Evolutionary conservation across 1,140 invertebrate species (phyloP), one percentile per base, ranked within the genome.

Genomic region (Mycetomoellerius zeteki): DNA sequence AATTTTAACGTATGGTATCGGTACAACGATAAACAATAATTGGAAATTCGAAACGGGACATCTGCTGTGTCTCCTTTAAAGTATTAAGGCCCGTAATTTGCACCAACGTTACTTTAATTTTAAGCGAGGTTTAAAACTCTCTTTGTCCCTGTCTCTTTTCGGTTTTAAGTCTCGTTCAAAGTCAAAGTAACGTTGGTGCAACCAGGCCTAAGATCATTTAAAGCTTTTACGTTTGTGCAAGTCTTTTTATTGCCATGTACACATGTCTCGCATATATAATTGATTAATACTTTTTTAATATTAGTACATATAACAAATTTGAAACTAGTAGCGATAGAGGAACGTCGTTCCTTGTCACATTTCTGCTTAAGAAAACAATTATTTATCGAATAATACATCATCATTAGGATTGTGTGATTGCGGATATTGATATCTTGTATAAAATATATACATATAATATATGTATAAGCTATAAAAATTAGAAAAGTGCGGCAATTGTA

Each of bases 11-110:
- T 5, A 54, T 14, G 8, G 7, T 30, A 72, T 54, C 3, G 10
- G 1, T 4, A 73, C 10, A 56, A 72, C 3, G 27, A 54, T 54
- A 72, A 72, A 73, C 37, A 50, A 71, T 71, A 27, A 50, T 24
- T 33, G 3, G n/a, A 43, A 37, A 67, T 37, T 65, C 1, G 3
- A 65, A 65, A 33, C 6, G 10, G 5, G n/a, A 43, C 6, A 16
- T 16, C 14, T 27, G 58, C 56, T 24, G 24, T 43, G 10, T 62
- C 5, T 27, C 12, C 10, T 6, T 62, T 62, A 30, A 62, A 30
- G 5, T 16, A 21, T 16, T 62, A 30, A n/a, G n/a, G n/a, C n/a
- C n/a, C n/a, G n/a, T n/a, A n/a, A n/a, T n/a, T n/a, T n/a, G n/a
- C n/a, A n/a, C n/a, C n/a, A n/a, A n/a, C n/a, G n/a, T n/a, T n/a